Evolutionary conservation across 2,888 invertebrate species (phyloP).

Genomic region (Ectobius pallidus): DNA sequence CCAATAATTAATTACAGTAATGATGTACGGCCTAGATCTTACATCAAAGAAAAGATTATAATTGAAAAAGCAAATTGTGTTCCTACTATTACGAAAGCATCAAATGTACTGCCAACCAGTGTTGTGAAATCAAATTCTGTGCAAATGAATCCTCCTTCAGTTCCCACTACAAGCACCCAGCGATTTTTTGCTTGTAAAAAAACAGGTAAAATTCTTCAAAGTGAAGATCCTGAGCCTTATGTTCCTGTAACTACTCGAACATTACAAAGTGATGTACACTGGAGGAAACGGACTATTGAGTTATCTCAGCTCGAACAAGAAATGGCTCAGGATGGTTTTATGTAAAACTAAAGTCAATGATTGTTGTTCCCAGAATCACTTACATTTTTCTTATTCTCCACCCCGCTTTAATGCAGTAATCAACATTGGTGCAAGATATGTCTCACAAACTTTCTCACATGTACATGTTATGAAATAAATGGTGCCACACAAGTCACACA

Average conservation of each 20-base stretch:
- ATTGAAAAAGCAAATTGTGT: constrained; percentile 28
- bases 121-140: not conserved
- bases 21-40: too few species aligned
- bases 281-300: constrained; percentile 31
- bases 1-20: too few species aligned
- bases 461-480: too few species aligned
- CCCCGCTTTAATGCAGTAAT: too few species aligned
- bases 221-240: not conserved
- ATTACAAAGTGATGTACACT: constrained; percentile 28
- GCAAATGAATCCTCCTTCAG: not conserved
- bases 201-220: not conserved
- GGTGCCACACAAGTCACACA: too few species aligned
- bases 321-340: too few species aligned
- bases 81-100: constrained; percentile 31
- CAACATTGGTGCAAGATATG: too few species aligned
- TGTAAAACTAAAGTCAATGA: too few species aligned
- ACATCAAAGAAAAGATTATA: not conserved
- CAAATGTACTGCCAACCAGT: not conserved
- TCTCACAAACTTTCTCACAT: too few species aligned
- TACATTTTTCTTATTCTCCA: too few species aligned
- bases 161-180: not conserved
- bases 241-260: not conserved
- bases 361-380: too few species aligned
- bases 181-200: not conserved
- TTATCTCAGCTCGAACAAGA: not conserved